Base-by-base conservation (phyloP, 2,888 invertebrate species). In the Caenorhabditis panamensis region DNA sequence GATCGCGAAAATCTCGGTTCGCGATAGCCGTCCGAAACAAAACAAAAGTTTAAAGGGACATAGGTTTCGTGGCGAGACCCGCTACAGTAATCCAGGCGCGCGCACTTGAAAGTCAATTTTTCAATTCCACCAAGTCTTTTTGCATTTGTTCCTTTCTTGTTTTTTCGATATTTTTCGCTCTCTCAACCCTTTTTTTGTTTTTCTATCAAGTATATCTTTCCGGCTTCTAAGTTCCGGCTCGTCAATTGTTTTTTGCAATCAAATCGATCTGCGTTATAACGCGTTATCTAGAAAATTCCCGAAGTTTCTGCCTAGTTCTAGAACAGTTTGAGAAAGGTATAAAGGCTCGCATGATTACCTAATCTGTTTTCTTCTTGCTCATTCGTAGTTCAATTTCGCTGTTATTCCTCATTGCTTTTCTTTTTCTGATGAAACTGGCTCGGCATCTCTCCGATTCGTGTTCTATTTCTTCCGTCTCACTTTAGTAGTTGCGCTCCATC, bases 401-500 rank as follows among this genome's bases (percentile, higher is more conserved):
- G 13, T 13, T 3, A 16, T n/a, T 47, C 20, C 18, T 69, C n/a
- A 22, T n/a, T 59, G 16, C 58, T 37, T 44, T 9, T 16, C 26
- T 16, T 36, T 36, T 22, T 31, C 22, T 9, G 13, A 18, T 44
- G 26, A 18, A 36, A 26, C 47, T 18, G 18, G 11, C 18, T n/a
- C 47, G 2, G 47, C 9, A 4, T 41, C 13, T 13, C 13, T 13
- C 9, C 41, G 41, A 13, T 41, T 41, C 13, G 6, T 13, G 13
- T 18, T n/a, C 20, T 47, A 9, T 47, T 47, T n/a, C 24, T 9
- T 37, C 1, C 37, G 1, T 31, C 28, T 1, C 5, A 11, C 13
- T 1, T 31, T 4, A 4, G 62, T 24, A 76, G 37, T 5, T 8
- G 47, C 68, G 76, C 68, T 26, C 76, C 41, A 26, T 13, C 51